phyloP scores from a whole-genome alignment of 2,113 vertebrate genomes.

The Coturnix japonica region DNA sequence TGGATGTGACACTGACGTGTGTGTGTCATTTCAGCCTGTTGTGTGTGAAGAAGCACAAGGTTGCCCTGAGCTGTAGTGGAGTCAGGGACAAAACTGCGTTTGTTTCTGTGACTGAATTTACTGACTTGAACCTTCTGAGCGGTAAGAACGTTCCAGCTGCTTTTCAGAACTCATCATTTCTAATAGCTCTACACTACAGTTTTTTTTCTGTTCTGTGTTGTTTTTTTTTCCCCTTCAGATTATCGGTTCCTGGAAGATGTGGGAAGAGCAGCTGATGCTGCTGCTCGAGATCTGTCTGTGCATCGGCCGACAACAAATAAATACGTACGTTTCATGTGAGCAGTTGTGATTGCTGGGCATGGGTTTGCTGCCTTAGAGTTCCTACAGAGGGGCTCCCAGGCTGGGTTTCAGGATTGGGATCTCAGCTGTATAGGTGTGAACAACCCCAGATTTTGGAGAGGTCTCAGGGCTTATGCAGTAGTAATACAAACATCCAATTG shows the following conservation, averaged over 20 bases:
- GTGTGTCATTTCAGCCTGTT: slow-evolving; percentile 78
- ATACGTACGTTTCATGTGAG: slow-evolving; percentile 67
- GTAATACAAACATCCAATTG: accelerated
- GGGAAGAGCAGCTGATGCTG: slow-evolving; percentile 86
- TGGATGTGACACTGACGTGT: not conserved
- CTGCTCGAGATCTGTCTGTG: slow-evolving; percentile 81
- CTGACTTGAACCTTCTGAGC: slow-evolving; percentile 89
- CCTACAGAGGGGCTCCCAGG: not conserved
- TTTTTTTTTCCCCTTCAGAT: slow-evolving; percentile 76
- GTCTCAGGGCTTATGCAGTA: not conserved
- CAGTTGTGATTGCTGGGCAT: not conserved
- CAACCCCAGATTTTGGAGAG: not conserved
- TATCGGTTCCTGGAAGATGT: slow-evolving; percentile 96
- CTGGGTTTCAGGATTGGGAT: not conserved
- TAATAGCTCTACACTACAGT: not conserved
- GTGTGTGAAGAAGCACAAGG: slow-evolving; percentile 94
- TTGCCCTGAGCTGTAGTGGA: slow-evolving; percentile 84
- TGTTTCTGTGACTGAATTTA: slow-evolving; percentile 85
- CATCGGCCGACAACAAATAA: slow-evolving; percentile 71
- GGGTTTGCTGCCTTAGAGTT: not conserved
- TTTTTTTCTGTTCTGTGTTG: not conserved
- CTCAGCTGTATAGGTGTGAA: not conserved
- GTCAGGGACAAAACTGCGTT: slow-evolving; percentile 90
- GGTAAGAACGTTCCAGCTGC: slow-evolving; percentile 78
- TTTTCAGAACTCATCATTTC: not conserved